Conservation (phyloP, 1,140 invertebrate genomes). For the Aphis craccivora region DNA sequence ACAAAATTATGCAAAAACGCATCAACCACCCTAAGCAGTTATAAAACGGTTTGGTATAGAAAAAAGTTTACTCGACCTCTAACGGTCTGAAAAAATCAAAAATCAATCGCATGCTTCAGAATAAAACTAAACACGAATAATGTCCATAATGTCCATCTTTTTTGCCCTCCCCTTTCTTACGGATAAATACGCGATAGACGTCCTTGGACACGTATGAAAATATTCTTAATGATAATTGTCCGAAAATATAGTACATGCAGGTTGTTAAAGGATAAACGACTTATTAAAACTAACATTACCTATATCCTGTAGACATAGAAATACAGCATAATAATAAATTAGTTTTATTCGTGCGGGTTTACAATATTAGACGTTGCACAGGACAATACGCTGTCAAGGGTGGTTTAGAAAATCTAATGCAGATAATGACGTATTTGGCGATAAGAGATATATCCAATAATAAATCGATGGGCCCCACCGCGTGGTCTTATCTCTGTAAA, state of each 20-base stretch:
- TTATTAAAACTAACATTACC: neutral
- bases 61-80: neutral
- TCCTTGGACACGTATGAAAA: neutral
- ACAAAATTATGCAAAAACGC: no score
- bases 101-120: neutral
- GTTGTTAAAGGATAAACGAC: neutral
- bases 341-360: neutral
- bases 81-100: neutral
- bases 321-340: neutral
- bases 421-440: slow-evolving; percentile 18
- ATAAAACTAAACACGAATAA: neutral
- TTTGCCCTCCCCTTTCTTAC: neutral
- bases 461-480: slow-evolving; percentile 50
- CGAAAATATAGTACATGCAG: neutral
- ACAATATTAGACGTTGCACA: neutral
- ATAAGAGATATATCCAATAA: slow-evolving; percentile 54
- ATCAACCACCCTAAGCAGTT: neutral
- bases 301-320: neutral
- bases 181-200: neutral
- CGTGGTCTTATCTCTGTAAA: slow-evolving; percentile 38
- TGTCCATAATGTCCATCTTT: no score
- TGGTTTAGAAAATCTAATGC: slow-evolving; percentile 6
- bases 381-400: neutral
- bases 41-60: neutral
- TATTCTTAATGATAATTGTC: neutral